Evolutionary conservation across 2,888 invertebrate species (phyloP), one percentile per base, ranked within the genome.

Genomic region (Lithophane ornitopus): DNA sequence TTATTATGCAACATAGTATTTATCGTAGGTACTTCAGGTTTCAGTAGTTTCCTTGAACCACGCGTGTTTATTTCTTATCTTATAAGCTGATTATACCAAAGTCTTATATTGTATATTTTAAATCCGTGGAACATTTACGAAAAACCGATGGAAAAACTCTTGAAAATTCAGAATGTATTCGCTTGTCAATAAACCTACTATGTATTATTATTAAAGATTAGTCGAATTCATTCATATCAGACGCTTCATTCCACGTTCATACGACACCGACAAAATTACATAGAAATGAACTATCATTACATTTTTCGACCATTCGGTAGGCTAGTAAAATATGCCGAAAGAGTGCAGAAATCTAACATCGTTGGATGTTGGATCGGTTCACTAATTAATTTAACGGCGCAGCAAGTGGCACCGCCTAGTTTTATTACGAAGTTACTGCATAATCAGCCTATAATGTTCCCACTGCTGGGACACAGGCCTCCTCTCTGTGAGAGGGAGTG

Each of bases 31-130:
- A 34, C 26, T 56, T 52, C 26, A 39, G 22, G 22, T 26, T 54
- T 54, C 26, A 52, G 26, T 6, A 19, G 49, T 66, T 44, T 61
- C 22, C 49, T 65, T 28, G 19, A 44, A 63, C 39, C 16, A 65
- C 41, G 19, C 28, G 16, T 44, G 19, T 9, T n/a, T n/a, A n/a
- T n/a, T 61, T 67, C 16, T 61, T 74, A 61, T 74, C 44, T 44
- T 3, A 26, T 56, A 68, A 16, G 9, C n/a, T 34, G 3, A 14
- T n/a, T 49, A 41, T 19, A 14, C n/a, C 22, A 1, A 41, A 44
- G 39, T 49, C 22, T n/a, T 11, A 16, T 22, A 54, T 54, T n/a
- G 54, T 56, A 56, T 14, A 12, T 26, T 56, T 14, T 26, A n/a
- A n/a, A 56, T 12, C 54, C 14, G 26, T 56, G 54, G 12, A 14